Evolutionary conservation across 2,888 invertebrate species (phyloP).

Genomic region (Cephalotes varians): DNA sequence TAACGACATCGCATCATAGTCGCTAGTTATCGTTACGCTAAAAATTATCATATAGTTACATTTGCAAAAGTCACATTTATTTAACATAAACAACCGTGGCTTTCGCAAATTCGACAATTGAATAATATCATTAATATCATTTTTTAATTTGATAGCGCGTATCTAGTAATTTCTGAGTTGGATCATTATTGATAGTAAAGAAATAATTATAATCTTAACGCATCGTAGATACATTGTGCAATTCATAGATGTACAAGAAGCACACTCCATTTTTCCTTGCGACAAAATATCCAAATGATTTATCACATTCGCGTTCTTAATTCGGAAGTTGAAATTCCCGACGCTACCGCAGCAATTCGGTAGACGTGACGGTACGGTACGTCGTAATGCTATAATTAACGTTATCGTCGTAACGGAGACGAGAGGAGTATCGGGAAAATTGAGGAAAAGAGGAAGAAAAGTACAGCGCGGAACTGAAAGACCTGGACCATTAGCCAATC

Average conservation of each 20-base stretch:
- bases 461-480: slow-evolving; percentile 54
- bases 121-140: neutral
- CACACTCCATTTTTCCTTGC: neutral
- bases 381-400: slow-evolving; percentile 70
- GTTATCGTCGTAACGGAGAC: slow-evolving; percentile 64
- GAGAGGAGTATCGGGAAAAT: slow-evolving; percentile 71
- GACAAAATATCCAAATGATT: slow-evolving; percentile 35
- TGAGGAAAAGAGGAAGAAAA: slow-evolving; percentile 70
- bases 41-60: neutral
- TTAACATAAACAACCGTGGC: neutral
- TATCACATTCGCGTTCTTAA: slow-evolving; percentile 48
- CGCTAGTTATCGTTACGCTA: neutral
- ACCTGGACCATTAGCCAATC: slow-evolving; percentile 74
- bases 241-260: neutral
- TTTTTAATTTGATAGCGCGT: neutral
- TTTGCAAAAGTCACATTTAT: neutral
- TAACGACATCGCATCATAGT: neutral
- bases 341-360: slow-evolving; percentile 4
- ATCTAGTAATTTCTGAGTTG: neutral
- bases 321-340: slow-evolving; percentile 45
- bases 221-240: neutral
- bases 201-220: neutral
- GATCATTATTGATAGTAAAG: neutral
- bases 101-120: neutral
- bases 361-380: slow-evolving; percentile 40